Base-by-base conservation (phyloP, 2,797 vertebrate genomes). In the Dendrocincla fuliginosa region DNA sequence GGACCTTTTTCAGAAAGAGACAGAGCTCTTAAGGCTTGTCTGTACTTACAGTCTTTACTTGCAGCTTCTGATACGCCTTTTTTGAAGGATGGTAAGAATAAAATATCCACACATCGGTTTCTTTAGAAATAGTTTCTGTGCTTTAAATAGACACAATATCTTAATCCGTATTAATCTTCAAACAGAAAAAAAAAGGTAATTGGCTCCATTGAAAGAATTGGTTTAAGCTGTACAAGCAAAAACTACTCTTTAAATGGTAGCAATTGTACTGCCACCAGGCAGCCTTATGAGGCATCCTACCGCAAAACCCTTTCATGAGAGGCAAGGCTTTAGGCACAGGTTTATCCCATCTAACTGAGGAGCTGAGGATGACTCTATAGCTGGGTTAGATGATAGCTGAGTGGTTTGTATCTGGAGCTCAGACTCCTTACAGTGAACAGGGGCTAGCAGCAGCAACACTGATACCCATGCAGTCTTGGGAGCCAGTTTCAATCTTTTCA, bases 221-320 rank as follows among this genome's bases (percentile, higher is more conserved):
- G 41, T 87, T 93, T 94, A 87, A 90, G 24, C 80, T 84, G 41
- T 67, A 63, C 27, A 90, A 92, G 74, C 47, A 50, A 95, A 83
- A 89, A 13, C 20, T 84, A 35, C 64, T 87, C 49, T 94, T 92
- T 80, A 92, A 83, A 81, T 53, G 56, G 44, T 78, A 77, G 76
- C 50, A 81, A 68, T 52, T 89, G 49, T 7, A 2, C 53, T 96
- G 49, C 88, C 41, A 89, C 68, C 6, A 89, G 50, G 52, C 70
- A 94, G 73, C 68, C 74, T 81, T 83, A 61, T 0, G 2, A 60
- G 47, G 50, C 55, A 67, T 61, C 33, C 44, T 74, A 64, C 37
- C 74, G 53, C 77, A 91, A 86, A 92, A 63, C 37, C 70, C 35
- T 88, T 88, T 86, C 74, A 70, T 63, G 63, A 52, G 42, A 76